Evolutionary conservation across 2,888 invertebrate species (phyloP), one percentile per base, ranked within the genome.

Genomic region (Epicampocera succincta): DNA sequence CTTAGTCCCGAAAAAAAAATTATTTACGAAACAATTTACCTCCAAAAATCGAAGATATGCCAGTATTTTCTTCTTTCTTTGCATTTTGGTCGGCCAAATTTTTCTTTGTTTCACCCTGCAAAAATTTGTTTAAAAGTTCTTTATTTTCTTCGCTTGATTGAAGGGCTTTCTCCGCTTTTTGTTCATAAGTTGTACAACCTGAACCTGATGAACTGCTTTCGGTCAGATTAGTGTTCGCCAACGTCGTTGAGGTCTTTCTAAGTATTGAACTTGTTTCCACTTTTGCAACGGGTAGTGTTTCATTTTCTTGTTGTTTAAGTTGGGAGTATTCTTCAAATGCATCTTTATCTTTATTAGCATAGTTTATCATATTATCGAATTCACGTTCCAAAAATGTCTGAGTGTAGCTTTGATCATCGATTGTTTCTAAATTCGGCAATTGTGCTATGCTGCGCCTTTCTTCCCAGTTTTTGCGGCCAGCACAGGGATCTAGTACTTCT

Each of bases 161-260:
- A 0, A 4, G 6, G 3, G 54, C 11, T 17, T 69, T 84, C 72
- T 60, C 58, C 4, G 15, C 56, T 58, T 89, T 88, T 61, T 91
- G 90, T 87, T 93, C 93, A 87, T 93, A 93, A 6, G 93, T 90
- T 12, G 93, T 93, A 85, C 93, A 93, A 76, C 93, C 90, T 2
- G 93, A 93, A 61, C 93, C 93, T 73, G 93, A 93, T 29, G 93
- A 93, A 85, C 93, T 93, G 87, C 93, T 93, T 87, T 93, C 93
- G 0, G 93, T 93, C 71, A 93, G 89, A 83, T 92, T 92, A 5
- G 88, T 84, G 8, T 87, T 88, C 1, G 85, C 81, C 83, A 85
- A 65, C 15, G 56, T 21, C 8, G 69, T 9, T 19, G 40, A 52
- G 19, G 60, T 5, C 21, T 78, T 82, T 78, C 74, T 73, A 40